Percentiles rank a stretch among this genome's conserved stretches.
Conservation (phyloP, 1,140 invertebrate species). For the Zeugodacus cucurbitae region DNA sequence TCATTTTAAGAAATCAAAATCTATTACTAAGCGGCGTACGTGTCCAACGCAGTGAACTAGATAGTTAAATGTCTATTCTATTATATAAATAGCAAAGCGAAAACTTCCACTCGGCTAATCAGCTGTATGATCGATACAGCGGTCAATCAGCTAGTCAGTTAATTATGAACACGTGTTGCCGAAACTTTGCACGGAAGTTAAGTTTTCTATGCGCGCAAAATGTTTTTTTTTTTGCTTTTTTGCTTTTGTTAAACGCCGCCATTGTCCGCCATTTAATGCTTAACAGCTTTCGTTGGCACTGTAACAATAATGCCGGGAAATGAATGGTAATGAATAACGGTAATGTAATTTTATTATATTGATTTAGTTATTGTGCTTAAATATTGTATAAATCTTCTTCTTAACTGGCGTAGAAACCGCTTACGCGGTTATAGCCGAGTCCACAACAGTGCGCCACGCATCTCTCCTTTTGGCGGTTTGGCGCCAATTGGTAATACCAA, state of each 20-base stretch:
- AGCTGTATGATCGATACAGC: background rate
- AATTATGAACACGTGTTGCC: background rate
- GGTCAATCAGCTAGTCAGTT: background rate
- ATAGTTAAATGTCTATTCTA: background rate
- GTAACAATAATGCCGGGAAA: background rate
- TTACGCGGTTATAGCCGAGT: too few species aligned
- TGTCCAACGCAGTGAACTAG: background rate
- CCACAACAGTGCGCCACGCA: too few species aligned
- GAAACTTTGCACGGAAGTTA: background rate
- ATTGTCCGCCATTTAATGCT: background rate
- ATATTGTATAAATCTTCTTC: too few species aligned
- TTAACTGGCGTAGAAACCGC: too few species aligned
- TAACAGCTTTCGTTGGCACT: background rate
- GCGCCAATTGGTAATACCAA: too few species aligned
- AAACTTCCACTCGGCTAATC: background rate
- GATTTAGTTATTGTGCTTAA: background rate
- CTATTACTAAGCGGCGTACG: background rate
- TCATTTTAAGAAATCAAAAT: background rate
- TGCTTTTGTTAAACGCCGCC: too few species aligned
- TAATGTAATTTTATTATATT: background rate
- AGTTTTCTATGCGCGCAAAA: background rate
- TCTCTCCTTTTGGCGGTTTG: too few species aligned
- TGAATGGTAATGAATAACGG: background rate
- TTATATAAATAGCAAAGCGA: background rate
- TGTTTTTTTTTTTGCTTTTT: too few species aligned